Evolutionary conservation across 2,888 invertebrate genomes (phyloP), one percentile per base, ranked within the genome.

Genomic region (Eulithis prunata): DNA sequence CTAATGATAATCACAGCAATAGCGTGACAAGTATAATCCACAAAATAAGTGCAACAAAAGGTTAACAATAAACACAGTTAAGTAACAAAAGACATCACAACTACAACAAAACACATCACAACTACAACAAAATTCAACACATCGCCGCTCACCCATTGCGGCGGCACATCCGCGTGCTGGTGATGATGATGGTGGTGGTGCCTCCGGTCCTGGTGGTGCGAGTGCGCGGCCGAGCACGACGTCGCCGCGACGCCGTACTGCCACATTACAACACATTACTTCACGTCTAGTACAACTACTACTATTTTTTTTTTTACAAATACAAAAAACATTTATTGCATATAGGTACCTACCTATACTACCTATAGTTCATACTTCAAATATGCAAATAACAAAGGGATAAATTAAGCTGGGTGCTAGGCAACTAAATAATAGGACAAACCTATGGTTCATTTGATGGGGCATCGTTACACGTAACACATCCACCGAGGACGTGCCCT

Each of bases 201-300:
- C 60, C 91, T 82, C 55, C 91, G 75, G 83, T 90, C 90, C 82
- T 89, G 90, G 80, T 91, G 93, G 85, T 92, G 92, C 60, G 91
- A 91, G 86, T 91, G 90, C 73, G 89, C 81, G 59, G 91, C 91
- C 67, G 91, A 89, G 81, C 93, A 92, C 80, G 91, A 92, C 73
- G 92, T 92, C 83, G 92, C 92, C 87, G 93, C 92, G 86, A 92
- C 92, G 79, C 93, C 93, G 85, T 93, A 93, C 92, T 92, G 84
- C 77, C 78, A 71, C 64, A 65, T 55, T 52, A 62, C 7, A 41
- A 64, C 43, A 58, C 54, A 54, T 46, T 51, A 49, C 38, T 49
- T 13, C 21, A 14, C 14, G 14, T 47, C 45, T 45, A 45, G n/a
- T 45, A 45, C 41, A 1, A 8, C 41, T 38, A 38, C 38, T 38